Evolutionary conservation across 2,888 invertebrate genomes (phyloP), one percentile per base, ranked within the genome.

Genomic region (Tribolium freemani): DNA sequence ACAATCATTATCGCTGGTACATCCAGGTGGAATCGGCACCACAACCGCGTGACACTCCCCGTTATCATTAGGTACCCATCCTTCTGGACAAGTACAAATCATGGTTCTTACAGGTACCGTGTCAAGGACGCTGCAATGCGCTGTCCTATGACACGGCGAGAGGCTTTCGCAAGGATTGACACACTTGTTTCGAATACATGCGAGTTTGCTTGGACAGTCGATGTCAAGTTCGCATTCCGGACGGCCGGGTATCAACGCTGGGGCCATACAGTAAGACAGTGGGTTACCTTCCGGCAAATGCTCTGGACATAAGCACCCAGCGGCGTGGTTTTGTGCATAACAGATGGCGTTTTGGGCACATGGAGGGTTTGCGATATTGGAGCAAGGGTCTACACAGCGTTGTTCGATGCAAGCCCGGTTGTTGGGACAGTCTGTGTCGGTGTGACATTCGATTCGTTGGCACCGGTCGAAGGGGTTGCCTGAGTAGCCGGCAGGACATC

Each of bases 261-360:
- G 87, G 58, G 87, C 85, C 79, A 92, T 90, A 82, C 96, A 96
- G 83, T 92, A 93, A 0, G 93, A 91, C 76, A 92, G 88, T 8
- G 96, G 94, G 86, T 96, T 94, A 75, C 96, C 96, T 61, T 91
- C 84, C 0, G 95, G 95, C 66, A 93, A 85, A 73, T 93, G 89
- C 26, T 93, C 89, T 3, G 96, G 96, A 83, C 97, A 97, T 79
- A 92, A 91, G 83, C 97, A 97, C 6, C 91, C 90, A 0, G 95
- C 93, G 0, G 90, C 91, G 84, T 97, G 96, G 83, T 95, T 94
- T 77, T 93, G 90, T 0, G 93, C 91, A 77, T 91, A 93, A 81
- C 96, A 96, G 69, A 93, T 88, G 0, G 96, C 96, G 81, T 96
- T 96, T 75, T 90, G 91, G 0, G 95, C 96, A 80, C 96, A 96